phyloP scores from a whole-genome alignment of 2,888 invertebrate species.

The Limnephilus marmoratus region DNA sequence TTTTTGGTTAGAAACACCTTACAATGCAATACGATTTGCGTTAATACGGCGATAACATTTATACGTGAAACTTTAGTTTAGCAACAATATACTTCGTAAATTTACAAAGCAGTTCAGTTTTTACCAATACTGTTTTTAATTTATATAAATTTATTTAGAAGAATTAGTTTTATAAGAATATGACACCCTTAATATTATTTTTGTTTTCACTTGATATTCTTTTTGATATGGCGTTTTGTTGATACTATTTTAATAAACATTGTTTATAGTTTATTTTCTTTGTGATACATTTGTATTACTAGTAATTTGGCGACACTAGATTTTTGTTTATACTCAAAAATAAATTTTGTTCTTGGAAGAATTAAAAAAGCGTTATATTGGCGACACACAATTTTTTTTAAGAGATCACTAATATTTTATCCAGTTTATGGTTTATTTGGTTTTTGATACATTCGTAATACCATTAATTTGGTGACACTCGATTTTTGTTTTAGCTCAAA shows the following conservation, averaged over 20 bases:
- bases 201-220: background rate
- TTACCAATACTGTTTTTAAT: background rate
- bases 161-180: background rate
- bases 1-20: background rate
- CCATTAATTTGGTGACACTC: too few relatives aligned
- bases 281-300: too few relatives aligned
- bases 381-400: too few relatives aligned
- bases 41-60: background rate
- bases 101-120: background rate
- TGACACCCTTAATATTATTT: background rate
- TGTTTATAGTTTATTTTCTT: too few relatives aligned
- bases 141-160: background rate
- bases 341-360: too few relatives aligned
- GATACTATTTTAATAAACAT: background rate
- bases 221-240: background rate
- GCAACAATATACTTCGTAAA: background rate
- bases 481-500: too few relatives aligned
- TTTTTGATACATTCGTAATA: too few relatives aligned
- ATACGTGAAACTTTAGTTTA: background rate
- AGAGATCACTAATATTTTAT: too few relatives aligned
- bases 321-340: too few relatives aligned
- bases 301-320: too few relatives aligned
- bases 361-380: too few relatives aligned
- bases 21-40: background rate
- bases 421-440: too few relatives aligned